Base-by-base conservation (phyloP, 30 jellyfish, hydroid and myxozoan genomes). In the Aurelia aurita complex sp. Pacific region DNA sequence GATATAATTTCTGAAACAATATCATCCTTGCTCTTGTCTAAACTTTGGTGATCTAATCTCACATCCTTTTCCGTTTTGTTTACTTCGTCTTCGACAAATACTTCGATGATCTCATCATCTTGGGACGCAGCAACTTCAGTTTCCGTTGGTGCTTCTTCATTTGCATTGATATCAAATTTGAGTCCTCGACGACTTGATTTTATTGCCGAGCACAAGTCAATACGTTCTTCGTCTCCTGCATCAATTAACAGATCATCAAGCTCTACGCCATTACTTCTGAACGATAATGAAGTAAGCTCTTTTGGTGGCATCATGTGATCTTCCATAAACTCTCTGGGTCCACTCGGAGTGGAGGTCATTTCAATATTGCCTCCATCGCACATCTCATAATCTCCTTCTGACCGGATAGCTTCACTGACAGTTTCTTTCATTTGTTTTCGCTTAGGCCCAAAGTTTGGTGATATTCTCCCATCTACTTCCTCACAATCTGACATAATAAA, bases 401-500 rank as follows among this genome's bases (percentile, higher is more conserved):
- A 61, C 36, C 12, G 32, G 36, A 61, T 23, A 10, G 32, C 3
- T 61, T 61, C 70, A 23, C 32, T 17, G 36, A 61, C 13, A 46
- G 57, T 46, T 46, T 46, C 57, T 46, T 46, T 46, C 57, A 46
- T 46, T 46, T 46, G 57, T 23, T 61, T 61, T 61, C 70, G 70
- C 46, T 75, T 61, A 4, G 93, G 93, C 63, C 93, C 93, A 57
- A 84, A 84, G 34, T 63, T 36, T 16, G 93, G 93, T 5, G 93
- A 84, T 17, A 64, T 51, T 32, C 82, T 69, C 23, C 93, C 87
- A 66, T 64, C 76, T n/a, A 54, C 17, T 8, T 73, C 93, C 14
- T 84, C 93, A 51, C 93, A 84, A 43, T 84, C 93, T 9, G 93
- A 84, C 75, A 84, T 68, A 60, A 84, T 46, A 40, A 84, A 74